Evolutionary conservation across 2,797 vertebrate species (phyloP).

Genomic region (Gymnocypris eckloni): DNA sequence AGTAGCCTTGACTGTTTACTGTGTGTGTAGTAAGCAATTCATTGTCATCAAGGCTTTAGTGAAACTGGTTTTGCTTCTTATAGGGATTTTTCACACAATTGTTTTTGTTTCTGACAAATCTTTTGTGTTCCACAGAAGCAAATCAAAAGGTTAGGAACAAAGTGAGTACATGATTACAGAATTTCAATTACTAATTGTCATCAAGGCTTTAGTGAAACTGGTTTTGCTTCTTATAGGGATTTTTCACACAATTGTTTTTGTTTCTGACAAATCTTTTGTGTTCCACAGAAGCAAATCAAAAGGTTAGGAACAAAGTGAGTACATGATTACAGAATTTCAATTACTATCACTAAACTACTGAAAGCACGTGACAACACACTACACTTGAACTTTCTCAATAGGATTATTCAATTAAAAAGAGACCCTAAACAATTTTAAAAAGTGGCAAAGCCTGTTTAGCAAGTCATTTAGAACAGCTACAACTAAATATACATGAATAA

Average conservation of each 20-base stretch:
- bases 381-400: not conserved
- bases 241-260: not conserved
- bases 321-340: not conserved
- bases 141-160: not conserved
- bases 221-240: not conserved
- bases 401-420: not conserved
- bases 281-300: not conserved
- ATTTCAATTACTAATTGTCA: not conserved
- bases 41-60: constrained; percentile 11
- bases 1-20: constrained; percentile 11
- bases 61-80: not conserved
- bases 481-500: constrained; percentile 2
- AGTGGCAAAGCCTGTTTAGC: not conserved
- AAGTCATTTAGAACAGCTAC: not conserved
- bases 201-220: constrained; percentile 1
- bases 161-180: not conserved
- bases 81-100: not conserved
- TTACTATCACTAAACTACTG: not conserved
- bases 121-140: not conserved
- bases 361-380: not conserved
- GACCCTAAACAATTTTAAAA: not conserved
- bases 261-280: not conserved
- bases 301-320: not conserved
- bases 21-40: constrained; percentile 10
- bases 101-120: not conserved